Conservation (phyloP, 2,797 vertebrate genomes). For the Chromobotia macracanthus region DNA sequence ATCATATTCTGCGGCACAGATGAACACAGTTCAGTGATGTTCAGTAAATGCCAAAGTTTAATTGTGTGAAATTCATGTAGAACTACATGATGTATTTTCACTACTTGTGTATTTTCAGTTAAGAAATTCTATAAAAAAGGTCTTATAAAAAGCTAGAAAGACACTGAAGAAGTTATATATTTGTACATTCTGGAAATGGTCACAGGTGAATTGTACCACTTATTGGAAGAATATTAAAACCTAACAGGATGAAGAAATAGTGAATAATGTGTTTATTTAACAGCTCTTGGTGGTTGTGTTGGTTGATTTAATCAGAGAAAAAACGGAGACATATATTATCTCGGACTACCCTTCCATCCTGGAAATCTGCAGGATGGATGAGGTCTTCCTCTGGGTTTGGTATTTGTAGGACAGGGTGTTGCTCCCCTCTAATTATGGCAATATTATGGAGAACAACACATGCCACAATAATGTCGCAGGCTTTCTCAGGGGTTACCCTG, state of each 20-base stretch:
- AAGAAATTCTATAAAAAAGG: slow-evolving; percentile 5
- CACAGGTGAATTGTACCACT: neutral
- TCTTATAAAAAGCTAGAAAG: no score
- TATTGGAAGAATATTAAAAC: no score
- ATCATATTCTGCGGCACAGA: neutral
- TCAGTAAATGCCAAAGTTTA: neutral
- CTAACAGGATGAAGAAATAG: no score
- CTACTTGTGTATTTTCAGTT: neutral
- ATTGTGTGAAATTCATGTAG: neutral
- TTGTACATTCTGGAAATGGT: neutral
- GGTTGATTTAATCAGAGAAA: no score
- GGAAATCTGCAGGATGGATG: slow-evolving; percentile 3
- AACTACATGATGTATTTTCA: no score
- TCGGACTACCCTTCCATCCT: neutral
- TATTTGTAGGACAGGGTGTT: neutral
- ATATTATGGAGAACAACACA: neutral
- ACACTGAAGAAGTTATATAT: neutral
- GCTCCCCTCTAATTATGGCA: neutral
- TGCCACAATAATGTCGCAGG: neutral
- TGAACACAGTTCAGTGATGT: slow-evolving; percentile 5
- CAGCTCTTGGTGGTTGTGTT: no score
- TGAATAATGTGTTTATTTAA: no score
- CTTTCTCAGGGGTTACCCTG: no score
- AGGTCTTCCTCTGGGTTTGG: slow-evolving; percentile 8
- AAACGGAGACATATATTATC: no score